These are phyloP conservation scores for Pampusana beccarii DNA, from an alignment of 2,113 vertebrate genomes.

Conservation along the genomic window DNA sequence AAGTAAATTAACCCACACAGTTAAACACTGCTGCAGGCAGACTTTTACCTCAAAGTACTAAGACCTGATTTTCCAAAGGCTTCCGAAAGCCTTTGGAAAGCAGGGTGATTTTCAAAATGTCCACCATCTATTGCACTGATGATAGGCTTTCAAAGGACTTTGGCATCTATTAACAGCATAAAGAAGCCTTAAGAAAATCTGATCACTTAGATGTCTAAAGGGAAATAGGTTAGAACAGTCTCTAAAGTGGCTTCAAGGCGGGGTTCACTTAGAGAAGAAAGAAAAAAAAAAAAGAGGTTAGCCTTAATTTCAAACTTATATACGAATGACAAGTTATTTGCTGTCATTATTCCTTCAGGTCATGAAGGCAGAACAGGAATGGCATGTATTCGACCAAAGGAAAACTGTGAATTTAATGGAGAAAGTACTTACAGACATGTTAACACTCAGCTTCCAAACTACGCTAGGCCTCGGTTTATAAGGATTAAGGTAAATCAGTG, in stretches of 20 bases:
- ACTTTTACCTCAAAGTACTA: background rate
- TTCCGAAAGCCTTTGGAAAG: background rate
- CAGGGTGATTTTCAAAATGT: background rate
- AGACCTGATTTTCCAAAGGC: background rate
- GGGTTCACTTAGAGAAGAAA: background rate
- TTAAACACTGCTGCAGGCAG: background rate
- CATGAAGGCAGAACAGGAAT: constrained; percentile 89
- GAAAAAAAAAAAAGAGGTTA: background rate
- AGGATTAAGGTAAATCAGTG: constrained; percentile 81
- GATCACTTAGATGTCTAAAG: background rate
- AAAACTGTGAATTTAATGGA: constrained; percentile 78
- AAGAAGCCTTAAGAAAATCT: background rate
- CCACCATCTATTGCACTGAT: background rate
- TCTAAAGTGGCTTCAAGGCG: background rate
- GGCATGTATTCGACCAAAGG: constrained; percentile 81
- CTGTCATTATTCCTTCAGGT: constrained; percentile 68
- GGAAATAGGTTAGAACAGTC: background rate
- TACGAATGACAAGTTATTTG: background rate
- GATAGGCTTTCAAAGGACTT: background rate
- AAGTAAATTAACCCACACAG: background rate
- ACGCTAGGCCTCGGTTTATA: constrained; percentile 84
- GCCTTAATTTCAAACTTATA: background rate
- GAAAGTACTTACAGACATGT: constrained; percentile 75
- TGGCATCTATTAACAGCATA: background rate
- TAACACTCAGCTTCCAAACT: constrained; percentile 78